These are phyloP conservation scores for Ailuropoda melanoleuca DNA, from an alignment of 2,113 vertebrate genomes.

Conservation along the genomic window DNA sequence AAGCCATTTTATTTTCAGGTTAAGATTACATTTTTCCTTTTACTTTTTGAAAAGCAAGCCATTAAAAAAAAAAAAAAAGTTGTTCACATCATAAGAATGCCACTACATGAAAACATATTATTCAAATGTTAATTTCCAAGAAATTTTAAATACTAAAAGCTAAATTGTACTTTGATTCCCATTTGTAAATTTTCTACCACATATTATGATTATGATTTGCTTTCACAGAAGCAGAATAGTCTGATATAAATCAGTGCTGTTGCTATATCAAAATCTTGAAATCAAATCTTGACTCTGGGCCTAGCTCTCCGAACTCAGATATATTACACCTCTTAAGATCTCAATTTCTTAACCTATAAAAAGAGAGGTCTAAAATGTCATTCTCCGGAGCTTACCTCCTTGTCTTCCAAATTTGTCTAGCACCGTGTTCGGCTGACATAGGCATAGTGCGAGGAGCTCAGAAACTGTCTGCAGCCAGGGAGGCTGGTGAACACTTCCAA, in stretches of 20 bases:
- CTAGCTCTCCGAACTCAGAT: background rate
- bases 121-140: background rate
- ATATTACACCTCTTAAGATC: background rate
- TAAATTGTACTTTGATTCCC: background rate
- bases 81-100: background rate
- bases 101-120: background rate
- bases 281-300: background rate
- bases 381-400: background rate
- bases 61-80: background rate
- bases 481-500: background rate
- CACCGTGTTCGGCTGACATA: background rate
- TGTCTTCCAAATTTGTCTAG: background rate
- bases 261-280: background rate
- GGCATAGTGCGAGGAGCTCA: background rate
- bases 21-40: background rate
- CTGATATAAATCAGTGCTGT: background rate
- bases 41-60: background rate
- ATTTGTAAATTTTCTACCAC: background rate
- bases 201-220: background rate
- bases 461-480: background rate
- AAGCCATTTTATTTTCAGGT: background rate
- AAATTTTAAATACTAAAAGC: conserved; percentile 64
- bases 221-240: background rate
- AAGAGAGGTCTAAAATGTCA: background rate
- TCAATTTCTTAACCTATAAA: background rate